Conservation (phyloP, 2,113 vertebrate species). For the Chlamydotis undulata region DNA sequence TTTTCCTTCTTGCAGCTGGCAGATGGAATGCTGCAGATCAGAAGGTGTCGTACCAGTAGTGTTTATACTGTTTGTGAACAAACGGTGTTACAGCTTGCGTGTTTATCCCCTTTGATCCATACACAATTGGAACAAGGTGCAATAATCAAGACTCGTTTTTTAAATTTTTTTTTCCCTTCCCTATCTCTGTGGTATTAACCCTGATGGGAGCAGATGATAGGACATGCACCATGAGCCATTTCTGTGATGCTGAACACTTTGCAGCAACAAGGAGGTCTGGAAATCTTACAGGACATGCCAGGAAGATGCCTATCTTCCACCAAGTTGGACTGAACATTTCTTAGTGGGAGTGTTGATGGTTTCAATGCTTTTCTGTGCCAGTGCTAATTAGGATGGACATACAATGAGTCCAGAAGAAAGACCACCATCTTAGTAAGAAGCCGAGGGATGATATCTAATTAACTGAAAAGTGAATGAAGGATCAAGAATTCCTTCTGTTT, state of each 20-base stretch:
- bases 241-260: neutral
- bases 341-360: neutral
- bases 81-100: neutral
- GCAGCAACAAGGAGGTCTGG: neutral
- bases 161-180: neutral
- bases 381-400: neutral
- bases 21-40: conserved; percentile 49
- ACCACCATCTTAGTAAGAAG: neutral
- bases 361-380: neutral
- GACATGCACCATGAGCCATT: neutral
- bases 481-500: conserved; percentile 5
- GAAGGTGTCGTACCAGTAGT: neutral
- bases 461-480: neutral
- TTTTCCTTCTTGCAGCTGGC: conserved; percentile 53
- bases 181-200: neutral
- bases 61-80: conserved; percentile 40
- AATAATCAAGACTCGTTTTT: neutral
- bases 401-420: neutral
- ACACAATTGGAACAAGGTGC: conserved; percentile 23
- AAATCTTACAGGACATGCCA: neutral
- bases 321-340: neutral
- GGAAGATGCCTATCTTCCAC: neutral
- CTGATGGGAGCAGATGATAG: neutral
- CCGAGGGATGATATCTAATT: neutral
- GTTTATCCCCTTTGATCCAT: conserved; percentile 45